A percentile compares a stretch with the other conserved stretches of the same genome.
phyloP scores from a whole-genome alignment of 2,113 vertebrate genomes.

The Bujurquina vittata region DNA sequence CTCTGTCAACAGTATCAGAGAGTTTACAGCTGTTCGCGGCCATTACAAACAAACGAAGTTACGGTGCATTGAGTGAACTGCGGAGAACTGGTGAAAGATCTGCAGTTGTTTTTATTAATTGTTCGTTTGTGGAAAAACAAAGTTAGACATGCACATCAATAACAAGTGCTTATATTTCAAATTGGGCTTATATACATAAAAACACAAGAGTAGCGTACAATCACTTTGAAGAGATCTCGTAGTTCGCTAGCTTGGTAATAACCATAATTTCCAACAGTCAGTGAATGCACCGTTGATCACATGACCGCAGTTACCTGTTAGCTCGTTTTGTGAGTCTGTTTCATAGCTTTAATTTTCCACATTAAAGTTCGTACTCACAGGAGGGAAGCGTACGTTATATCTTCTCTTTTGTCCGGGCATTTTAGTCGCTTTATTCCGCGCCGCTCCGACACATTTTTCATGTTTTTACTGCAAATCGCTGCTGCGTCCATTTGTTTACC shows the following conservation, averaged over 20 bases:
- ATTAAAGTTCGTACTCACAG: constrained; percentile 66
- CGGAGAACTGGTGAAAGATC: background rate
- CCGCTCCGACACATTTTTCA: constrained; percentile 44
- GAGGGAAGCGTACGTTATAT: constrained; percentile 78
- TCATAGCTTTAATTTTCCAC: fast-evolving
- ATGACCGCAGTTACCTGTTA: background rate
- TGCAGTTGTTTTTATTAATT: too few species aligned
- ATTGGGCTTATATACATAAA: background rate
- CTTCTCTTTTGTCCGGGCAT: constrained; percentile 79
- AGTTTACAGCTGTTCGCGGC: background rate
- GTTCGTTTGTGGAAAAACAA: background rate
- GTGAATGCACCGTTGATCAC: constrained; percentile 19
- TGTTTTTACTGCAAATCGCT: constrained; percentile 55
- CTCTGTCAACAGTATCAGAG: constrained; percentile 54
- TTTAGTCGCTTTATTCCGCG: constrained; percentile 18
- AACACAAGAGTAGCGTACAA: background rate
- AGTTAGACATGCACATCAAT: background rate
- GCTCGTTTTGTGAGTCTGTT: background rate
- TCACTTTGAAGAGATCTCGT: background rate
- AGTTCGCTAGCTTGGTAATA: background rate
- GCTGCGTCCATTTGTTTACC: constrained; percentile 79
- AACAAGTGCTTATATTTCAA: background rate
- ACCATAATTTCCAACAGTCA: background rate
- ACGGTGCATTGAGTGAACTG: background rate
- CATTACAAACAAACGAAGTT: background rate